phyloP scores from a whole-genome alignment of 2,797 vertebrate species.

The Macrochelys suwanniensis region DNA sequence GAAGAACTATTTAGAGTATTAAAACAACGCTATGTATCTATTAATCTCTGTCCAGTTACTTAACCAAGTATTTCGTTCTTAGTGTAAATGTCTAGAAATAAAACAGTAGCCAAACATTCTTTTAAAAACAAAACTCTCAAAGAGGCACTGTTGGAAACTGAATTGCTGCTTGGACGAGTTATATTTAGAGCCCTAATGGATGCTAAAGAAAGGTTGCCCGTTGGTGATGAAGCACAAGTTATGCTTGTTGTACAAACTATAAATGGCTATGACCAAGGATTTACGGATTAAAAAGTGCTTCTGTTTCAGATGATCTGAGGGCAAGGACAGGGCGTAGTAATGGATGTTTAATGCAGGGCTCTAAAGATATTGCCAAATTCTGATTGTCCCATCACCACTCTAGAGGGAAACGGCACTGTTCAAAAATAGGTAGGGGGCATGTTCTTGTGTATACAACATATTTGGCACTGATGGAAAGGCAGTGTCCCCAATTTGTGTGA shows the following conservation, averaged over 20 bases:
- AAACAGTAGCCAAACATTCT: constrained; percentile 12
- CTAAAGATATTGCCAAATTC: constrained; percentile 15
- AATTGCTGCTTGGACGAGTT: constrained; percentile 57
- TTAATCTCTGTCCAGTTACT: constrained; percentile 29
- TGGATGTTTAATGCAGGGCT: neutral
- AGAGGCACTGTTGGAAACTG: constrained; percentile 42
- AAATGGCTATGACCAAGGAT: constrained; percentile 64
- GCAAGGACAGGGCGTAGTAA: neutral
- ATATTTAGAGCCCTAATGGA: constrained; percentile 71
- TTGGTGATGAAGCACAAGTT: constrained; percentile 43
- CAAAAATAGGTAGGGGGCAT: neutral
- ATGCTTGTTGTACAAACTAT: constrained; percentile 70
- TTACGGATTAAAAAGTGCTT: constrained; percentile 28
- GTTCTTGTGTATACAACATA: neutral
- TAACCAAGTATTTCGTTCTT: neutral
- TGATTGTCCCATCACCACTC: neutral
- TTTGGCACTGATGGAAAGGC: neutral
- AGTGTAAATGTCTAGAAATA: constrained; percentile 48
- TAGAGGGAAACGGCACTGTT: neutral
- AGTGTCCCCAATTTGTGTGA: neutral
- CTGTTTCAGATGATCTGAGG: neutral
- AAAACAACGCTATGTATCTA: constrained; percentile 1
- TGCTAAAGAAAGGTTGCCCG: constrained; percentile 5
- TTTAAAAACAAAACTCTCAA: constrained; percentile 63
- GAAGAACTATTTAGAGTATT: neutral